Base-by-base conservation (phyloP, 2,797 vertebrate species). In the Chelidonichthys spinosus region DNA sequence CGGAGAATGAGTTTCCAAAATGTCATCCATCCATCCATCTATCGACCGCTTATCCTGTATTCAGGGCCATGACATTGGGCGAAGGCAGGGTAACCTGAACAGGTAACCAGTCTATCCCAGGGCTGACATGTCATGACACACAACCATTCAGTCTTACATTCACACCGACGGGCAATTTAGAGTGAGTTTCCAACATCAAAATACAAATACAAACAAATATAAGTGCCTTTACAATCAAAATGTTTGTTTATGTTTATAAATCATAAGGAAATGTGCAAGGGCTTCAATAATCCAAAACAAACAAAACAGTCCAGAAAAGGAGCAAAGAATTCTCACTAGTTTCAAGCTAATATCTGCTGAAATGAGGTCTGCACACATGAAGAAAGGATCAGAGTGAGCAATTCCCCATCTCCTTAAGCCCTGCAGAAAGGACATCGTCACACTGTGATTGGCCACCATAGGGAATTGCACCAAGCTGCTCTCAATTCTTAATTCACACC, bases 381-480 rank as follows among this genome's bases (percentile, higher is more conserved):
- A 50, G 15, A 33, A 56, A 56, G 15, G 35, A 56, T 11, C 15
- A 1, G 5, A 10, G 32, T 1, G 33, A 5, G 8, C 11, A 15
- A n/a, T 40, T 40, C 39, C 18, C 39, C n/a, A 13, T 39, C 1
- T 42, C 54, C 39, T 59, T 7, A 42, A 32, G n/a, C 4, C 55
- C 36, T 40, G 25, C n/a, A 42, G 39, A 32, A 60, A 60, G 0
- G 18, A 5, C 18, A 6, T 40, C 7, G 3, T 59, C 37, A 42
- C 37, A 42, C 6, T 13, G n/a, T 59, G 39, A 59, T 13, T 59
- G 39, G 56, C 56, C 39, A 25, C 13, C 25, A 37, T 42, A 39
- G 58, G 58, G 56, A 59, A 59, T 25, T 25, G 4, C 39, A 43
- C 58, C 58, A 15, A 42, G 39, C 58, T 42, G 56, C 39, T 60